Percentiles rank a stretch among this genome's conserved stretches.
Conservation (phyloP, 2,113 vertebrate species). For the Morone saxatilis region DNA sequence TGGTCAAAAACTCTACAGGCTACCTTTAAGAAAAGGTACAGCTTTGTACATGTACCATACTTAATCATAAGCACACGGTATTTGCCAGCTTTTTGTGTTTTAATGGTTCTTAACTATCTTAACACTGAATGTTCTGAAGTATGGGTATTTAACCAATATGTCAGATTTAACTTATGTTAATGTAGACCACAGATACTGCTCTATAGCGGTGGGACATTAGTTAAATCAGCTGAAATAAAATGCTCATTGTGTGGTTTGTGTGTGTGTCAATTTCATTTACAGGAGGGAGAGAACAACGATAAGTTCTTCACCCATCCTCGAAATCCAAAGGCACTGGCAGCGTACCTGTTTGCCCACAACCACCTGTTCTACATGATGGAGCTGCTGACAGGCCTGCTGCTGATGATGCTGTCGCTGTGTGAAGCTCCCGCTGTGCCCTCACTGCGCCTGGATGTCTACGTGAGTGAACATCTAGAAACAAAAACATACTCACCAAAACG, state of each 20-base stretch:
- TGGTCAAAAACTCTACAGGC: too few relatives aligned
- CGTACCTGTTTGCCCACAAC: constrained; percentile 98
- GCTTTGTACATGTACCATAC: neutral
- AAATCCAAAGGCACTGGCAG: constrained; percentile 91
- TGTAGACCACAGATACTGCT: neutral
- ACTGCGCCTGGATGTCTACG: constrained; percentile 94
- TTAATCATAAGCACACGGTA: neutral
- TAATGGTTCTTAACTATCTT: too few relatives aligned
- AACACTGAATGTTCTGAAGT: too few relatives aligned
- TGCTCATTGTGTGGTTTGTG: neutral
- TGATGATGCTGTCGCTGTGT: constrained; percentile 94
- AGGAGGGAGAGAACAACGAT: constrained; percentile 99
- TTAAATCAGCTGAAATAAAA: neutral
- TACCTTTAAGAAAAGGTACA: neutral
- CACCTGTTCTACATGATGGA: constrained; percentile 99
- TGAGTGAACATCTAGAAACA: constrained; percentile 74
- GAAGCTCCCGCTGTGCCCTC: constrained; percentile 95
- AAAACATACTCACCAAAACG: neutral
- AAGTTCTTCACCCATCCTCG: constrained; percentile 98
- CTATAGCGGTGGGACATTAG: neutral
- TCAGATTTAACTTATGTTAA: too few relatives aligned
- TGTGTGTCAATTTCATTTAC: constrained; percentile 47
- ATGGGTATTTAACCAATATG: too few relatives aligned
- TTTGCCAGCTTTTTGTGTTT: too few relatives aligned
- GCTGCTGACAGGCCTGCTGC: constrained; percentile 90